Evolutionary conservation across 2,797 vertebrate genomes (phyloP), one percentile per base, ranked within the genome.

Genomic region (Falco rusticolus): DNA sequence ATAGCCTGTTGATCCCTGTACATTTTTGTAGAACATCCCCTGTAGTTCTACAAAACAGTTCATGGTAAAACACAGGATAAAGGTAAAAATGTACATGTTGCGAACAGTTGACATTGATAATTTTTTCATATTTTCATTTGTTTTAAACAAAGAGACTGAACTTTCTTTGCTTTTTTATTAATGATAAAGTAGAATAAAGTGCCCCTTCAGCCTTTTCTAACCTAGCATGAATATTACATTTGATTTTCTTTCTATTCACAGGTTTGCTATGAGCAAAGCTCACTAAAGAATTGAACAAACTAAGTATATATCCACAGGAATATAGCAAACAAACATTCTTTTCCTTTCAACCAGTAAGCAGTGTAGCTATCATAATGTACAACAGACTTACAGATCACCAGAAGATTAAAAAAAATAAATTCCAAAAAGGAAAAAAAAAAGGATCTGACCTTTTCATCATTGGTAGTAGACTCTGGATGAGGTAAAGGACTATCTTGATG

Each of bases 391-490:
- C 2, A 47, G 47, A 65, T 29, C 5, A 91, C 13, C 11, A n/a
- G n/a, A 70, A 53, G 28, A 85, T 13, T 28, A 0, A 0, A 68
- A 85, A 84, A 84, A 93, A 45, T 28, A 10, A 84, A 83, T 50
- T 64, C 25, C 24, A 57, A 33, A 24, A 69, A 59, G 5, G 33
- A 7, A 75, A 93, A 90, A 92, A 74, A 20, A 11, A 64, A 28
- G 47, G 51, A 76, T 91, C 98, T 97, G 97, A 99, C 99, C 99
- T 99, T 99, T 97, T 99, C 99, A 76, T 99, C 99, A 97, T 96
- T 99, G 89, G 99, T 99, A 53, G 99, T 99, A 65, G 99, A 99
- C 94, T 99, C 99, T 6, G 99, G 99, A 95, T 99, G 99, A 98
- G 99, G 99, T 98, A 99, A 98, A 93, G 99, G 99, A 94, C 99